Conservation (phyloP, 2,888 invertebrate genomes). For the Apodemia duryi region DNA sequence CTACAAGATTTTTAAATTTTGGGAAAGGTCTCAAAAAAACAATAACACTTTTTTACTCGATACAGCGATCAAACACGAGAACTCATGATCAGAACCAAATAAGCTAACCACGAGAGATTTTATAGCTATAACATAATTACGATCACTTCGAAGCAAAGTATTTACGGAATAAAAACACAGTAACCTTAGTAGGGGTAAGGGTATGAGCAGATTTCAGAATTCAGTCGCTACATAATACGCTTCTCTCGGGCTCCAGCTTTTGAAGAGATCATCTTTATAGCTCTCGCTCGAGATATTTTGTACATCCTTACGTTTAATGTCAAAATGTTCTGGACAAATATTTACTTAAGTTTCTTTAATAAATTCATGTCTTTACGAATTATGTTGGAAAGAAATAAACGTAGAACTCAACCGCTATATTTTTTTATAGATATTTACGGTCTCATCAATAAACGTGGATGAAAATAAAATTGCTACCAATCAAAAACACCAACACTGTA, state of each 20-base stretch:
- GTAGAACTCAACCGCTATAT: not conserved
- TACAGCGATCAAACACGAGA: too few relatives aligned
- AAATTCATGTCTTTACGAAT: slow-evolving; percentile 4
- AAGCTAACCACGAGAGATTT: too few relatives aligned
- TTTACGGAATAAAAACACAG: slow-evolving; percentile 21
- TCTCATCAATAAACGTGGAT: too few relatives aligned
- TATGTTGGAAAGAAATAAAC: not conserved
- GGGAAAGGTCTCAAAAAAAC: too few relatives aligned
- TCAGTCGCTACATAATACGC: slow-evolving; percentile 34
- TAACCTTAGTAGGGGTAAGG: slow-evolving; percentile 25
- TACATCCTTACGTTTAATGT: slow-evolving; percentile 36
- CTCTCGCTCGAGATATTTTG: slow-evolving; percentile 38
- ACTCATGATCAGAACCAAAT: too few relatives aligned
- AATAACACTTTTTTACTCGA: too few relatives aligned
- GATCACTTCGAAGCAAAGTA: too few relatives aligned
- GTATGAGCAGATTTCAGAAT: slow-evolving; percentile 28
- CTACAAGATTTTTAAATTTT: too few relatives aligned
- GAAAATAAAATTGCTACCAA: too few relatives aligned
- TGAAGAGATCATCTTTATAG: slow-evolving; percentile 48
- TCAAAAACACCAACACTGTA: too few relatives aligned
- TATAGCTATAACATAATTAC: too few relatives aligned
- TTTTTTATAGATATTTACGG: slow-evolving; percentile 1
- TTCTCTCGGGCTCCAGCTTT: slow-evolving; percentile 37
- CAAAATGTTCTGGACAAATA: slow-evolving; percentile 27
- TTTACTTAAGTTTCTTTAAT: slow-evolving; percentile 16